Conservation (phyloP, 2,113 vertebrate species). For the Scomber japonicus region DNA sequence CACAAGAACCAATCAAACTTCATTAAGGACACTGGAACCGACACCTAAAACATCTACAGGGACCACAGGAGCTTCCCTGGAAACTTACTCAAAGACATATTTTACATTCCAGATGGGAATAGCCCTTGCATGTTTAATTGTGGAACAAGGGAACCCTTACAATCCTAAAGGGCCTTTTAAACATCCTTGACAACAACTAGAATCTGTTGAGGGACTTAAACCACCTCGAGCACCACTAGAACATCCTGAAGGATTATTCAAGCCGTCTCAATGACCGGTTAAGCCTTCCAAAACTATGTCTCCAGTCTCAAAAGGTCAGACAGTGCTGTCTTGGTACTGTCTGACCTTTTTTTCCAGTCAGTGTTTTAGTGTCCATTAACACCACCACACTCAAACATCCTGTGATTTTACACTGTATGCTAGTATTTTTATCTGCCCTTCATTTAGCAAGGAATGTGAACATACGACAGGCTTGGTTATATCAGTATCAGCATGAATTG, state of each 20-base stretch:
- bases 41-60: too few species aligned
- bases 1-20: too few species aligned
- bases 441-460: not conserved
- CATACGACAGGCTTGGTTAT: not conserved
- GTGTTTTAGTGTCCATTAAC: conserved; percentile 8
- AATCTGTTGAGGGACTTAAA: conserved; percentile 1
- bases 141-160: not conserved
- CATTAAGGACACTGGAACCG: too few species aligned
- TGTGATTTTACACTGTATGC: not conserved
- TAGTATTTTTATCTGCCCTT: not conserved
- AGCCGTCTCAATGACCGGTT: not conserved
- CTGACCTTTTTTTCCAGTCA: conserved; percentile 20
- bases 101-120: too few species aligned
- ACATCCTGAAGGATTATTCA: not conserved
- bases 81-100: too few species aligned
- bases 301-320: not conserved
- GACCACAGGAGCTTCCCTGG: too few species aligned
- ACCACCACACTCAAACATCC: conserved; percentile 18
- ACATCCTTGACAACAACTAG: not conserved
- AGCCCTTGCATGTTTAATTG: not conserved
- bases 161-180: not conserved
- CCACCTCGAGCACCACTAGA: not conserved
- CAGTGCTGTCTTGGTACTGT: not conserved
- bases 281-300: conserved; percentile 8
- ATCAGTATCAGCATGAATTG: conserved; percentile 15